Conservation (phyloP, 2,888 invertebrate species). For the Chaetogeoica ovagalla region DNA sequence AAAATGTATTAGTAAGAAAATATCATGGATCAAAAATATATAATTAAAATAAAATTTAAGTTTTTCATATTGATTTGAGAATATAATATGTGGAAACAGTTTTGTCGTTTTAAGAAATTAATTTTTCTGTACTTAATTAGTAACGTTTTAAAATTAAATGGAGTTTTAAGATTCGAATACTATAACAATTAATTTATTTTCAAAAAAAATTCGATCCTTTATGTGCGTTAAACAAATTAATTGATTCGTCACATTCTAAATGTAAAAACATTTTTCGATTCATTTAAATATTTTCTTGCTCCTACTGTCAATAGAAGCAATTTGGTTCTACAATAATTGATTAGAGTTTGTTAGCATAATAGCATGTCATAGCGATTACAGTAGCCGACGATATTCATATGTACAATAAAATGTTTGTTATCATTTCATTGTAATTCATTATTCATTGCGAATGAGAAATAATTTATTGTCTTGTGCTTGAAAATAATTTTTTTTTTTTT, state of each 20-base stretch:
- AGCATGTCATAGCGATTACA: neutral
- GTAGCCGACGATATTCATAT: neutral
- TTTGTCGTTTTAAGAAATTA: too few relatives aligned
- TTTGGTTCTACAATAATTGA: neutral
- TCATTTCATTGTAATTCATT: neutral
- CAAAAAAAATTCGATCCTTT: too few relatives aligned
- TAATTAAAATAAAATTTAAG: too few relatives aligned
- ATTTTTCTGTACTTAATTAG: too few relatives aligned
- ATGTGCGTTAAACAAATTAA: too few relatives aligned
- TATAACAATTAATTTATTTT: too few relatives aligned
- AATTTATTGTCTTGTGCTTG: neutral
- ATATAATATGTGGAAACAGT: too few relatives aligned
- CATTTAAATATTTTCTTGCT: slow-evolving; percentile 13
- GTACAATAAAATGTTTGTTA: neutral
- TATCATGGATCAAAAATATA: neutral
- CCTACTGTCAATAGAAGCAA: neutral
- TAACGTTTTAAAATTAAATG: too few relatives aligned
- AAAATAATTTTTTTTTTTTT: neutral
- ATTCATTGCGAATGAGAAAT: neutral
- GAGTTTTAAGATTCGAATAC: too few relatives aligned
- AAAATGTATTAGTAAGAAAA: slow-evolving; percentile 11
- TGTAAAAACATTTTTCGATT: neutral
- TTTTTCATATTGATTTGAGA: too few relatives aligned
- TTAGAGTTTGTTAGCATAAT: neutral
- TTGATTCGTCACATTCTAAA: too few relatives aligned